Evolutionary conservation across 2,113 vertebrate genomes (phyloP), one percentile per base, ranked within the genome.

Genomic region (Pterophyllum scalare): DNA sequence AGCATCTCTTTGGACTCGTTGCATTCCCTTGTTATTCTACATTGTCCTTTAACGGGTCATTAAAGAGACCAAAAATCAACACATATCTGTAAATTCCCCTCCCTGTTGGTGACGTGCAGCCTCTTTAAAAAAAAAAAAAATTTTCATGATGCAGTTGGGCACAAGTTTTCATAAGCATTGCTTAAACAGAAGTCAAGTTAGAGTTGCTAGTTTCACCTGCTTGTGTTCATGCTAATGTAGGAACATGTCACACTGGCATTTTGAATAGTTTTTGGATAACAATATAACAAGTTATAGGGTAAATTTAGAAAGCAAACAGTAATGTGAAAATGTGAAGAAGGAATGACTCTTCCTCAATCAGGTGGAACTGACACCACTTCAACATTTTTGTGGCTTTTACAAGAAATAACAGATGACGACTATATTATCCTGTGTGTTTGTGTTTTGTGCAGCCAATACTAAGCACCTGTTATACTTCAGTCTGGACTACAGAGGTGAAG

Each of bases 401-500:
- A 0, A 26, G 24, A 52, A 70, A 70, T 49, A 70, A 49, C 64
- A 22, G 24, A 64, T 64, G 9, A 64, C 56, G 52, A 58, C 3
- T 28, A 31, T 10, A 13, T 33, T 70, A 28, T 70, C 15, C 24
- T 52, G 14, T 19, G 2, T 19, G 11, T 46, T 43, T 76, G 35
- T 81, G 22, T 52, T 79, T 62, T 58, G 54, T 13, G 5, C 87
- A 98, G 98, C 97, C 33, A 92, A 90, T 35, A 97, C 95, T 58
- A 98, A 97, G 90, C 91, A 95, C 12, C 90, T 99, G 94, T 95
- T 96, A 43, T 99, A 97, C 93, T 99, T 99, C 95, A 96, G 96
- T 87, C 96, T 96, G 15, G 97, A 98, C 94, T 95, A 96, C 92
- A 96, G 97, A 85, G 96, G 95, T 9, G 95, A 96, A 77, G 91